These are phyloP conservation scores for Macroglossus sobrinus DNA, from an alignment of 2,113 vertebrate genomes.

Conservation along the genomic window DNA sequence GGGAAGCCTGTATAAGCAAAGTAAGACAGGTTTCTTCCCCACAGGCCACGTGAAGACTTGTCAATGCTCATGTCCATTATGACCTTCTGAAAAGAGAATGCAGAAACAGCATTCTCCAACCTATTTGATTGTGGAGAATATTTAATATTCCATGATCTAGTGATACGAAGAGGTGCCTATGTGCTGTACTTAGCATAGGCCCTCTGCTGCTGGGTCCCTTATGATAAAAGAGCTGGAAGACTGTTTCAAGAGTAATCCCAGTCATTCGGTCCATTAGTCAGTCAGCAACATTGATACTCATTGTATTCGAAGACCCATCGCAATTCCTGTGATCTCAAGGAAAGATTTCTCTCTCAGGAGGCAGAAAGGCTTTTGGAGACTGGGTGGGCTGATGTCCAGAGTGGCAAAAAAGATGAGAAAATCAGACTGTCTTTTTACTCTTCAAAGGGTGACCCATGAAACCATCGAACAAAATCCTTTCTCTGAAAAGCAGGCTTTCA, in stretches of 20 bases:
- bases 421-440: not conserved
- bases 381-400: not conserved
- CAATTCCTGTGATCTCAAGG: not conserved
- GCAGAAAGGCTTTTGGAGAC: not conserved
- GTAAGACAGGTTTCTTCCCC: not conserved
- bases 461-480: not conserved
- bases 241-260: not conserved
- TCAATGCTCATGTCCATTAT: not conserved
- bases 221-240: not conserved
- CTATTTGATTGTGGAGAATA: not conserved
- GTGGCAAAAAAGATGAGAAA: not conserved
- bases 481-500: not conserved
- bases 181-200: not conserved
- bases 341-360: not conserved
- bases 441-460: not conserved
- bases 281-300: too few species aligned
- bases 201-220: not conserved
- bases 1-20: not conserved
- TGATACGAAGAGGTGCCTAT: not conserved
- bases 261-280: not conserved
- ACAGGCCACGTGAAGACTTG: not conserved
- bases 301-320: not conserved
- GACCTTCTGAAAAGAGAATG: not conserved
- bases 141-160: not conserved
- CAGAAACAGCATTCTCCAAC: not conserved